phyloP scores from a whole-genome alignment of 2,797 vertebrate genomes.

The Avahi laniger region DNA sequence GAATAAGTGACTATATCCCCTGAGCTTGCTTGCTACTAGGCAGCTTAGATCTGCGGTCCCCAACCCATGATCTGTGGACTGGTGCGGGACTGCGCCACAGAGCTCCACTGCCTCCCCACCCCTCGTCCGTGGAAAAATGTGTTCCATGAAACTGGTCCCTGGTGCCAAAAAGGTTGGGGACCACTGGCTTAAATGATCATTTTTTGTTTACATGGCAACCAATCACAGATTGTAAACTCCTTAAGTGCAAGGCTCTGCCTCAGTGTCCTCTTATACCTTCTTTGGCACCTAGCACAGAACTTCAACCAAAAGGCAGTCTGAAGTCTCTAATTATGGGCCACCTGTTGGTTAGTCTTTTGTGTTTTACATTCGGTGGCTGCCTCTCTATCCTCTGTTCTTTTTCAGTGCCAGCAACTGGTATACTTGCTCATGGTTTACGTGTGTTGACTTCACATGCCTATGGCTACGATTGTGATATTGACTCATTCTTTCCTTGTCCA shows the following conservation, averaged over 20 bases:
- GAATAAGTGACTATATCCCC: neutral
- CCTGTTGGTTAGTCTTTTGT: neutral
- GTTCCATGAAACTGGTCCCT: too few relatives aligned
- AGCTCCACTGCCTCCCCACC: too few relatives aligned
- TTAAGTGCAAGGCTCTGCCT: neutral
- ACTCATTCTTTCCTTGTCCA: neutral
- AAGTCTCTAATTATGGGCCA: neutral
- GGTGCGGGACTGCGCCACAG: too few relatives aligned
- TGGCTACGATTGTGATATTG: neutral
- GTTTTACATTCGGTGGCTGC: neutral
- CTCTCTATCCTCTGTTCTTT: neutral
- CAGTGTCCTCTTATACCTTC: neutral
- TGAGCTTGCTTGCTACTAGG: neutral
- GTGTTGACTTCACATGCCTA: neutral
- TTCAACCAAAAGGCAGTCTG: neutral
- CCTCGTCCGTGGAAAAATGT: too few relatives aligned
- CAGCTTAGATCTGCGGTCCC: neutral
- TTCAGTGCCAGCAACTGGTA: neutral
- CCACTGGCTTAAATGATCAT: neutral
- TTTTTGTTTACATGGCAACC: neutral
- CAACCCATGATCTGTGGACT: too few relatives aligned
- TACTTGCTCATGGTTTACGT: neutral
- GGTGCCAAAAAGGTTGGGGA: too few relatives aligned
- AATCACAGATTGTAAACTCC: neutral
- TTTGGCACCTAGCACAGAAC: neutral